Conservation (phyloP, 2,888 invertebrate genomes). For the Netelia inedita region DNA sequence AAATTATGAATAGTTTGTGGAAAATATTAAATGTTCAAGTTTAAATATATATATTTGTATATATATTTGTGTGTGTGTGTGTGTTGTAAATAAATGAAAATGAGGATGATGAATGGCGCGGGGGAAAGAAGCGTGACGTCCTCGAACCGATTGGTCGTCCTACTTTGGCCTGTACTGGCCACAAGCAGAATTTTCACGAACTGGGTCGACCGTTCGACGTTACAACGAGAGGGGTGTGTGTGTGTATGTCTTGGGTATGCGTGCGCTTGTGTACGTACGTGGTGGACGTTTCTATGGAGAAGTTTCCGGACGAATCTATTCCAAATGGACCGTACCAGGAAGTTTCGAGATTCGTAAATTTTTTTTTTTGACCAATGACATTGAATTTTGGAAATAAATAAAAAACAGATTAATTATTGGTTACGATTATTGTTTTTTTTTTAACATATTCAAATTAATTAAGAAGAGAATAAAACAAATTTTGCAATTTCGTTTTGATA, state of each 20-base stretch:
- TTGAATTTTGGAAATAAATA: too few species aligned
- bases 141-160: constrained; percentile 66
- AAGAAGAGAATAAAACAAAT: too few species aligned
- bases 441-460: too few species aligned
- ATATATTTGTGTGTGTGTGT: neutral
- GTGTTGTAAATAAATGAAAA: neutral
- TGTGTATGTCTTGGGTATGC: neutral
- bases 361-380: neutral
- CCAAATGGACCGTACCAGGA: constrained; percentile 45
- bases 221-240: constrained; percentile 70
- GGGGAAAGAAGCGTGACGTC: constrained; percentile 47
- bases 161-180: constrained; percentile 71
- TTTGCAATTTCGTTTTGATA: too few species aligned
- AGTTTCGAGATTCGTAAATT: neutral
- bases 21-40: too few species aligned
- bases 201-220: constrained; percentile 78
- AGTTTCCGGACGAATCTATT: constrained; percentile 76
- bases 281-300: constrained; percentile 53
- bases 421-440: too few species aligned
- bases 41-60: too few species aligned
- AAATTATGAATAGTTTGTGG: too few species aligned
- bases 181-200: constrained; percentile 65
- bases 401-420: too few species aligned
- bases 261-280: neutral
- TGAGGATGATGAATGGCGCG: constrained; percentile 26